phyloP scores from a whole-genome alignment of 2,888 invertebrate species.

The Petrolisthes manimaculis region DNA sequence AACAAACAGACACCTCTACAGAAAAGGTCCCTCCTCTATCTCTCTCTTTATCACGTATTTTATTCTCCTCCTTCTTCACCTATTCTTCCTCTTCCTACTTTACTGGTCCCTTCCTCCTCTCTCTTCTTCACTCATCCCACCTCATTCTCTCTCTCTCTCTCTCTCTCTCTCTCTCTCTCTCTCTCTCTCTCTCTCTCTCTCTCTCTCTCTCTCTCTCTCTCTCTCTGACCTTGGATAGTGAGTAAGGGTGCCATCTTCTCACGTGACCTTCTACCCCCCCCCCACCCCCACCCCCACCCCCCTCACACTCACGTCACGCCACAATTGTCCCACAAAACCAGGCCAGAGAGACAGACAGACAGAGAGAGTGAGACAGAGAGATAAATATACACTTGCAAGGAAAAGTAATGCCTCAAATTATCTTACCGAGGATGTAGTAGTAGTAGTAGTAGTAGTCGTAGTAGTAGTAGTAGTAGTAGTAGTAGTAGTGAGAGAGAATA shows the following conservation, averaged over 20 bases:
- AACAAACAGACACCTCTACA: no score
- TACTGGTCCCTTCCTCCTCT: no score
- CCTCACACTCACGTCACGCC: neutral
- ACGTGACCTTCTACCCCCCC: no score
- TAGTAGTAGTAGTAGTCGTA: no score
- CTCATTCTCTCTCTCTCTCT: neutral
- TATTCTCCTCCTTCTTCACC: no score
- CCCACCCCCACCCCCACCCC: no score
- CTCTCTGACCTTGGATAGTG: neutral
- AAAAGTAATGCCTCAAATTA: neutral
- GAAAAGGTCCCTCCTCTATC: neutral
- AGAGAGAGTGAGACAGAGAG: neutral
- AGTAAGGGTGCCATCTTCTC: no score
- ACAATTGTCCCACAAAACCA: neutral
- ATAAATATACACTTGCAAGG: neutral
- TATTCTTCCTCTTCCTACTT: no score
- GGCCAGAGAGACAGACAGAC: no score
- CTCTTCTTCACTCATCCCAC: no score
- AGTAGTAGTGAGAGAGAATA: neutral
- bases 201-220: slow-evolving; percentile 52
- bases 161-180: slow-evolving; percentile 19
- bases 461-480: neutral
- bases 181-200: slow-evolving; percentile 42
- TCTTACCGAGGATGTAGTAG: neutral
- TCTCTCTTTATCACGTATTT: neutral